phyloP scores from a whole-genome alignment of 2,797 vertebrate genomes.

The Triplophysa yarkandensis region DNA sequence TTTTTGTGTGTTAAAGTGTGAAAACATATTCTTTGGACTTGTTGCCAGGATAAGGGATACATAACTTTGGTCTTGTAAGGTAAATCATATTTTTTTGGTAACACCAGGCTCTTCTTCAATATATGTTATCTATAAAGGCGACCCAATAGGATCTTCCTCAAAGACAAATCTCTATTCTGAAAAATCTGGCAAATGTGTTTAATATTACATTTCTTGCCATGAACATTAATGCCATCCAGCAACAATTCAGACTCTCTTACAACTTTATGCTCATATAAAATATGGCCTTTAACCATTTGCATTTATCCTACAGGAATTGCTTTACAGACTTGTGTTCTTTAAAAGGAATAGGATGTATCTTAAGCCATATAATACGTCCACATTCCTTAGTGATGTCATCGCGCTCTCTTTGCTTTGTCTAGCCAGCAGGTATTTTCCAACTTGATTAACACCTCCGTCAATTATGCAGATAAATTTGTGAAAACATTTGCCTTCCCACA shows the following conservation, averaged over 20 bases:
- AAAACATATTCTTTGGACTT: too few species aligned
- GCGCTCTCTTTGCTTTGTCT: conserved; percentile 12
- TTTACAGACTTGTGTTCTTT: conserved; percentile 2
- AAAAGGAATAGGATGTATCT: neutral
- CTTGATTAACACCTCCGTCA: conserved; percentile 40
- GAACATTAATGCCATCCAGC: neutral
- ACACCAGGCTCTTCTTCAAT: too few species aligned
- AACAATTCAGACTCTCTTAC: neutral
- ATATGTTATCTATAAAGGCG: too few species aligned
- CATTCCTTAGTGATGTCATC: conserved; percentile 4
- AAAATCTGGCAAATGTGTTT: neutral
- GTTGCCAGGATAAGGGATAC: too few species aligned
- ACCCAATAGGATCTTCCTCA: too few species aligned
- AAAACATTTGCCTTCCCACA: conserved; percentile 24
- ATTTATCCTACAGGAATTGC: neutral
- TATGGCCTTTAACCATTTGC: neutral
- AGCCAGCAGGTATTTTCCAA: conserved; percentile 36
- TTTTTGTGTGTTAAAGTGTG: too few species aligned
- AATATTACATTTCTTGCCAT: neutral
- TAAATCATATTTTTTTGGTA: too few species aligned
- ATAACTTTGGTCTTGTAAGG: too few species aligned
- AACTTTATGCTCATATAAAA: neutral
- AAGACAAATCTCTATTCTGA: neutral
- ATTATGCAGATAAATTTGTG: conserved; percentile 43
- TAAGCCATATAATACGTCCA: neutral